Conservation (phyloP, 2,797 vertebrate species). For the Clarias pachynema region DNA sequence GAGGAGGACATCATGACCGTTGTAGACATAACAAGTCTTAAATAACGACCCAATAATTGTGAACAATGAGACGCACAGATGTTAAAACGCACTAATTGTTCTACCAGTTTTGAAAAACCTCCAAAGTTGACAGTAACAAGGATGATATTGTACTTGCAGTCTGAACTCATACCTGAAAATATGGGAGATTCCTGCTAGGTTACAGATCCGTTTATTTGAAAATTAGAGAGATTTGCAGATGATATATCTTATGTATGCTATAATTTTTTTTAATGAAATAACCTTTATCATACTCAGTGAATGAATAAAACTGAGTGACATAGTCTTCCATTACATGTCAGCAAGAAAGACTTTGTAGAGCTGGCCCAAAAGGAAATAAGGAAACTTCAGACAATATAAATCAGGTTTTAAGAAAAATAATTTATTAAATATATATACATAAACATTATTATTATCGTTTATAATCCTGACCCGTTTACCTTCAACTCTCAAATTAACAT, state of each 20-base stretch:
- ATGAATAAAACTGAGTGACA: not conserved
- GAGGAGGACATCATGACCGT: not conserved
- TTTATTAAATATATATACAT: not conserved
- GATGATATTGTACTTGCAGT: not conserved
- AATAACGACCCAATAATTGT: not conserved
- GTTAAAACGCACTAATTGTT: constrained; percentile 22
- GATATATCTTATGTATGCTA: not conserved
- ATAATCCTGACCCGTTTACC: not conserved
- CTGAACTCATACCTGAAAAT: too few species aligned
- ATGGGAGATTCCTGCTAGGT: not conserved
- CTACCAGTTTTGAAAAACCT: not conserved
- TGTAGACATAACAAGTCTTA: constrained; percentile 5
- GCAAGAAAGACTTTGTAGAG: not conserved
- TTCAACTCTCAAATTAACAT: not conserved
- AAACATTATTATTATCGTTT: not conserved
- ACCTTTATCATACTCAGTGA: not conserved
- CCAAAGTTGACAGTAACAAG: not conserved
- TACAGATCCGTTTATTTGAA: not conserved
- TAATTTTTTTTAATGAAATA: not conserved
- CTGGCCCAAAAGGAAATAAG: not conserved
- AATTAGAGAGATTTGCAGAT: not conserved
- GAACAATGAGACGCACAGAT: constrained; percentile 8
- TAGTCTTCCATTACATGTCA: not conserved
- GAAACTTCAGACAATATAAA: not conserved
- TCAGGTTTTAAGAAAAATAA: not conserved